These are phyloP conservation scores for Xylophagus ater DNA, from an alignment of 2,888 invertebrate species.

Conservation along the genomic window DNA sequence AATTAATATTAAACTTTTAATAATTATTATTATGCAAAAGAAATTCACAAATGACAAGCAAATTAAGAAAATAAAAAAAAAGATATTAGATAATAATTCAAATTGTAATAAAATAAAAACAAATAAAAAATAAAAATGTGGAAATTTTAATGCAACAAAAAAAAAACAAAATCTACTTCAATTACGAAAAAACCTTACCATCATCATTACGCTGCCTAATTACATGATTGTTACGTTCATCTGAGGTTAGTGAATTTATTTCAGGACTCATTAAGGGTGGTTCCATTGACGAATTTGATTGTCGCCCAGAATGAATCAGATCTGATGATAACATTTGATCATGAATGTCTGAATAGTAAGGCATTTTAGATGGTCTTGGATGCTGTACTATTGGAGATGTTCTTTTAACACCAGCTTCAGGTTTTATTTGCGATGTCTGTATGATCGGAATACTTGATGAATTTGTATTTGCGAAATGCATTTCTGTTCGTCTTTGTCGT, in stretches of 20 bases:
- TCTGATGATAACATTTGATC: slow-evolving; percentile 10
- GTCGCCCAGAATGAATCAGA: slow-evolving; percentile 14
- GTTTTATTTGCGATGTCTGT: slow-evolving; percentile 19
- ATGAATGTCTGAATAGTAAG: slow-evolving; percentile 30
- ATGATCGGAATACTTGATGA: slow-evolving; percentile 10
- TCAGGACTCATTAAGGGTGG: slow-evolving; percentile 50
- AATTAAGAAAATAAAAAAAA: too few species aligned
- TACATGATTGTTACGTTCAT: slow-evolving; percentile 43
- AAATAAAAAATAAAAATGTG: too few species aligned
- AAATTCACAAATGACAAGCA: too few species aligned
- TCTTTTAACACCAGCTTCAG: slow-evolving; percentile 38
- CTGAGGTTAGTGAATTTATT: slow-evolving; percentile 52
- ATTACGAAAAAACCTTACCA: too few species aligned
- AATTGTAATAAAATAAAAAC: too few species aligned
- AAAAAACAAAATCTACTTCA: too few species aligned
- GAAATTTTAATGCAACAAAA: too few species aligned
- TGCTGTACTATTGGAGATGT: slow-evolving; percentile 43
- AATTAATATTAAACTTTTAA: too few species aligned
- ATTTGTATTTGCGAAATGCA: slow-evolving; percentile 22
- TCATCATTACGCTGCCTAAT: too few species aligned
- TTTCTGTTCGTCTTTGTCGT: slow-evolving; percentile 33
- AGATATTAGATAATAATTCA: too few species aligned
- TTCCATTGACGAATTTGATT: slow-evolving; percentile 26
- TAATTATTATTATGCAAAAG: too few species aligned
- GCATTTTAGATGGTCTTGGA: slow-evolving; percentile 39